A percentile compares a stretch with the other conserved stretches of the same genome.
phyloP scores from a whole-genome alignment of 2,113 vertebrate genomes.

The Callionymus lyra region DNA sequence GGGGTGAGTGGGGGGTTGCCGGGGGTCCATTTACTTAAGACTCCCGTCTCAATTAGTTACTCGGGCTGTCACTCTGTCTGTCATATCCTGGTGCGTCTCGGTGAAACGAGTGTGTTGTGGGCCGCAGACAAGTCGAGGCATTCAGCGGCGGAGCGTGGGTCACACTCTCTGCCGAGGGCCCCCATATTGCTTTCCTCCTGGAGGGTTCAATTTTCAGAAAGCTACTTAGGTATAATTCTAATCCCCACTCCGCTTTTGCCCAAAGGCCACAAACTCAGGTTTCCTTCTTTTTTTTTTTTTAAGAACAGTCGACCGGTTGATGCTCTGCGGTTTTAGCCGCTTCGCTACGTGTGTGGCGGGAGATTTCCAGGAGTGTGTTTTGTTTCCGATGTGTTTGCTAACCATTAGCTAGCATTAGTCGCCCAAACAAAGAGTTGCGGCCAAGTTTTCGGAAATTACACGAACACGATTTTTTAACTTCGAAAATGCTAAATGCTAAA shows the following conservation, averaged over 20 bases:
- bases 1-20: slow-evolving; percentile 3
- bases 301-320: too few species aligned
- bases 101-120: slow-evolving; percentile 40
- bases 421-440: too few species aligned
- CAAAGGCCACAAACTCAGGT: slow-evolving; percentile 41
- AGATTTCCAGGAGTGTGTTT: neutral
- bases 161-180: slow-evolving; percentile 51
- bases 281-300: too few species aligned
- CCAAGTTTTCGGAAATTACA: too few species aligned
- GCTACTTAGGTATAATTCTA: slow-evolving; percentile 65
- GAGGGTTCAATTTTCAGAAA: slow-evolving; percentile 58
- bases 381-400: too few species aligned
- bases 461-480: too few species aligned
- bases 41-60: slow-evolving; percentile 65
- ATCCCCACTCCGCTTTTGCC: slow-evolving; percentile 39
- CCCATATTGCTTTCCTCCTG: slow-evolving; percentile 51
- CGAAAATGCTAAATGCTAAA: too few species aligned
- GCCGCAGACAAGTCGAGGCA: slow-evolving; percentile 28
- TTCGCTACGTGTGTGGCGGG: slow-evolving; percentile 24
- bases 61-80: slow-evolving; percentile 63
- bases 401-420: too few species aligned
- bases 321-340: too few species aligned
- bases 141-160: slow-evolving; percentile 56
- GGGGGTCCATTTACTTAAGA: slow-evolving; percentile 41
- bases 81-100: slow-evolving; percentile 45